phyloP scores from a whole-genome alignment of 2,113 vertebrate species.

The Crypturellus undulatus region DNA sequence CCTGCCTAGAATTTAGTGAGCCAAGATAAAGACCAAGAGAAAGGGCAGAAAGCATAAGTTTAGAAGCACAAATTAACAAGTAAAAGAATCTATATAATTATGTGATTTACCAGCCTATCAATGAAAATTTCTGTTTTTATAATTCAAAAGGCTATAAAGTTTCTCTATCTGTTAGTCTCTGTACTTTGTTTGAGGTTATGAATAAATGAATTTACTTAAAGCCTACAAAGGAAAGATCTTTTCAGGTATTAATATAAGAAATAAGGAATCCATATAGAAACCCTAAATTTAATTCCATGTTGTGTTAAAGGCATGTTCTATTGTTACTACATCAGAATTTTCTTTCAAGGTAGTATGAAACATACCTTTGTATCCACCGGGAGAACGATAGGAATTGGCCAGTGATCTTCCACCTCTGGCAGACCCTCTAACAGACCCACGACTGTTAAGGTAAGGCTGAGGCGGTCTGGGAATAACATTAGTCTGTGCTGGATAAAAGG shows the following conservation, averaged over 20 bases:
- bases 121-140: background rate
- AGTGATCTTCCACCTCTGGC: slow-evolving; percentile 83
- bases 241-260: no score
- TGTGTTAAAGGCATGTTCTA: background rate
- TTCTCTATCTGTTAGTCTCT: background rate
- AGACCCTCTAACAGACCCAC: slow-evolving; percentile 86
- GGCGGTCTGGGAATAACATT: slow-evolving; percentile 77
- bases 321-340: background rate
- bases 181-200: no score
- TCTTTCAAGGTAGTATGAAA: background rate
- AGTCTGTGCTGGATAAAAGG: slow-evolving; percentile 83
- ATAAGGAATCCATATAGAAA: background rate
- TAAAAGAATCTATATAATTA: background rate
- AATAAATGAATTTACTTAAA: background rate
- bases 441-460: slow-evolving; percentile 81
- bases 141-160: background rate
- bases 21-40: background rate
- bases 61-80: background rate
- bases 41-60: background rate
- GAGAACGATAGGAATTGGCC: slow-evolving; percentile 80
- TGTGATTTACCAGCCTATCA: background rate
- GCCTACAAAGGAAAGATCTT: background rate
- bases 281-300: background rate
- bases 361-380: slow-evolving; percentile 87
- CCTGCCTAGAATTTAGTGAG: background rate